Percentiles rank a stretch among this genome's conserved stretches.
Evolutionary conservation across 2,797 vertebrate species (phyloP).

Genomic region (Meriones psammophilus): DNA sequence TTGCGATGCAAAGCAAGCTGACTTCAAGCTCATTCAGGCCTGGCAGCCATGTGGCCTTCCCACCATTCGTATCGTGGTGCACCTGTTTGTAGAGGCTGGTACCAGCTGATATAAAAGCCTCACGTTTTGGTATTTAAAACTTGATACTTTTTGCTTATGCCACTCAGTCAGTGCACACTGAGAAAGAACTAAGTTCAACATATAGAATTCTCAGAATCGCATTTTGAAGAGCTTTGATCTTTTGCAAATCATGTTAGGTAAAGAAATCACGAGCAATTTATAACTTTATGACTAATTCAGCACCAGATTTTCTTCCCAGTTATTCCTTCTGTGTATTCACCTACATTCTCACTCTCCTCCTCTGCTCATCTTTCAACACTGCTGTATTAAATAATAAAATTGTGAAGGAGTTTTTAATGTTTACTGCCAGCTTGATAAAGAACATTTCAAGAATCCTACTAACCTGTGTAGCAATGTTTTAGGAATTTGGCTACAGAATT

Average conservation of each 20-base stretch:
- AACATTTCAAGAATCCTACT: neutral
- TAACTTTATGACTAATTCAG: neutral
- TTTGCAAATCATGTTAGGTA: conserved; percentile 9
- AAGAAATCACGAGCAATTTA: neutral
- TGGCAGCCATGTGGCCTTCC: fast-evolving
- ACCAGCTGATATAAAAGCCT: neutral
- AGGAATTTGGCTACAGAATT: neutral
- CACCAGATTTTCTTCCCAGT: neutral
- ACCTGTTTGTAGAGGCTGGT: neutral
- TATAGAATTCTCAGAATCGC: neutral
- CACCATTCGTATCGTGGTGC: fast-evolving
- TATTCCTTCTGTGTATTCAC: conserved; percentile 26
- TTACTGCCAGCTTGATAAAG: neutral
- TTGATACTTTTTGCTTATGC: neutral
- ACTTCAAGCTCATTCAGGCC: neutral
- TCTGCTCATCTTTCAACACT: neutral
- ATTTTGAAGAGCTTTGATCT: conserved; percentile 31
- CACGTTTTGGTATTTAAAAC: neutral
- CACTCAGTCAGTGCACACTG: neutral
- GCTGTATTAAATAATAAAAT: neutral
- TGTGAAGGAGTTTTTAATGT: neutral
- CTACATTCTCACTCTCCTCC: neutral
- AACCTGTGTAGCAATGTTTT: neutral
- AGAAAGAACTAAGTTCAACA: neutral
- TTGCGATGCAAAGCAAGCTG: neutral